Conservation (phyloP, 1,140 invertebrate species). For the Rhizoglyphus robini region DNA sequence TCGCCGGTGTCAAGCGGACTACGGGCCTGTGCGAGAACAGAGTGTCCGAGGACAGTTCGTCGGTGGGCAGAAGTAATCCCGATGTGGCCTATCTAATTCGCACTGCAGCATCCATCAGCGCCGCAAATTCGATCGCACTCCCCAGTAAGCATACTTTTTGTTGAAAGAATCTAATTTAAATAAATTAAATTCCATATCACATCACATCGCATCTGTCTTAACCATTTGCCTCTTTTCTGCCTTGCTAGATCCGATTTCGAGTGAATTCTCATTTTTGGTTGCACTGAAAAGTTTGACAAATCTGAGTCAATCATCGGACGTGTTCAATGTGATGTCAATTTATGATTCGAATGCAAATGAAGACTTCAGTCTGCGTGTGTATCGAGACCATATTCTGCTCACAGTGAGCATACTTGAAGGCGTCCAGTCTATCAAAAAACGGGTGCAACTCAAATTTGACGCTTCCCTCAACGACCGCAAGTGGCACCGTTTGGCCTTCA, state of each 20-base stretch:
- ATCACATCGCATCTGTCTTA: neutral
- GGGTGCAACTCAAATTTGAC: constrained; percentile 21
- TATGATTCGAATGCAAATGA: neutral
- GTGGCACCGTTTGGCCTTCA: constrained; percentile 64
- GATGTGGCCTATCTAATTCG: constrained; percentile 11
- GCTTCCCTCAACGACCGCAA: constrained; percentile 48
- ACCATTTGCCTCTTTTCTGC: neutral
- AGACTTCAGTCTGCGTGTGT: neutral
- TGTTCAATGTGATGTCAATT: neutral
- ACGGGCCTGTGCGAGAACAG: neutral
- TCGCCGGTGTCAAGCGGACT: neutral
- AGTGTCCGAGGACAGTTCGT: neutral
- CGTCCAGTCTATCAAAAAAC: neutral
- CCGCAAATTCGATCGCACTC: neutral
- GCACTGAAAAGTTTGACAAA: neutral
- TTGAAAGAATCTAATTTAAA: neutral
- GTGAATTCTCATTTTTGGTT: neutral
- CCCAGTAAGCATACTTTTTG: neutral
- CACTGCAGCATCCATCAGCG: neutral
- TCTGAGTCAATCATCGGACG: neutral
- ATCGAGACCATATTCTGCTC: neutral
- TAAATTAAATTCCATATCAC: neutral
- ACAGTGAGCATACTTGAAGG: neutral
- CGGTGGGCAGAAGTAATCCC: neutral
- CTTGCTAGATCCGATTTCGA: neutral